Conservation (phyloP, 2,113 vertebrate species). For the Uria aalge region DNA sequence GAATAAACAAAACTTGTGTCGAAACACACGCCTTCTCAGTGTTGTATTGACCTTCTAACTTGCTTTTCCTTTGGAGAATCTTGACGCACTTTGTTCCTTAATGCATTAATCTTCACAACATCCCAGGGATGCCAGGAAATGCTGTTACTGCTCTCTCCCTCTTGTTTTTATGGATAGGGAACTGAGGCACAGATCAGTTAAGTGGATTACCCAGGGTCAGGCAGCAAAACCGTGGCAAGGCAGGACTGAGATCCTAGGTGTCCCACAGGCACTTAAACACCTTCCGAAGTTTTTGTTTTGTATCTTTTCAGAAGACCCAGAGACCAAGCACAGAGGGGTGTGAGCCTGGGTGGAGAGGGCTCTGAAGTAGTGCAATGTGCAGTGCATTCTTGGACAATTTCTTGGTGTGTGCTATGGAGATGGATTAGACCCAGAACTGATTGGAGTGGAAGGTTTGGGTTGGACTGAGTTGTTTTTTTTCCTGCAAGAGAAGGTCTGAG, state of each 20-base stretch:
- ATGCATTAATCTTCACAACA: not conserved
- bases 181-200: not conserved
- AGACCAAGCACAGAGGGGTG: accelerated
- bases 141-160: not conserved
- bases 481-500: not conserved
- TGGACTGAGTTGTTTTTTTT: not conserved
- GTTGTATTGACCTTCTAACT: not conserved
- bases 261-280: not conserved
- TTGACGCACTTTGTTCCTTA: not conserved
- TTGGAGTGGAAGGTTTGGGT: not conserved
- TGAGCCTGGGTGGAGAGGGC: not conserved
- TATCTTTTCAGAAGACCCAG: not conserved
- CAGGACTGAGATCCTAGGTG: not conserved
- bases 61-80: not conserved
- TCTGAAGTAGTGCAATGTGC: not conserved
- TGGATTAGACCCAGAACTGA: not conserved
- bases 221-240: not conserved
- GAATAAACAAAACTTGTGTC: not conserved
- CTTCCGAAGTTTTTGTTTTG: not conserved
- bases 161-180: not conserved
- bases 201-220: not conserved
- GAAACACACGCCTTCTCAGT: not conserved
- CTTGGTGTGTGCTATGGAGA: not conserved
- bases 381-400: not conserved
- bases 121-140: not conserved